phyloP scores from a whole-genome alignment of 2,113 vertebrate genomes.

The Aegithalos caudatus region DNA sequence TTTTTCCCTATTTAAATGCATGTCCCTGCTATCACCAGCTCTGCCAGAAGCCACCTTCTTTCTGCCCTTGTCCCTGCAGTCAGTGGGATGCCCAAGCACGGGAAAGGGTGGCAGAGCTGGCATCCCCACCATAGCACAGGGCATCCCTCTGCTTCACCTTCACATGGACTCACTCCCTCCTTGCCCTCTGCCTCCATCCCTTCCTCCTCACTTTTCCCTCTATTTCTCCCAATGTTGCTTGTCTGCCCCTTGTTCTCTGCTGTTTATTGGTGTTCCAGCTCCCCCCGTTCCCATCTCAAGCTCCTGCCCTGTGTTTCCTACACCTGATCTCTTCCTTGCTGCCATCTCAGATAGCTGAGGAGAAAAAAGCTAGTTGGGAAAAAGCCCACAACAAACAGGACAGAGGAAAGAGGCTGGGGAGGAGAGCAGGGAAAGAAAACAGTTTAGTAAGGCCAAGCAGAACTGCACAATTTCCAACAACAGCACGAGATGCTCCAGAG shows the following conservation, averaged over 20 bases:
- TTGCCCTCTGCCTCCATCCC: neutral
- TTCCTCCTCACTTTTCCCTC: neutral
- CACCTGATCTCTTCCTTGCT: neutral
- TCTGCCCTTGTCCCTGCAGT: neutral
- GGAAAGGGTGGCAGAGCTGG: neutral
- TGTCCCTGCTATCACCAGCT: neutral
- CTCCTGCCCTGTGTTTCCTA: neutral
- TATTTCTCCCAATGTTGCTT: fast-evolving
- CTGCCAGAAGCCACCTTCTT: neutral
- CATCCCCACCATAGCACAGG: fast-evolving
- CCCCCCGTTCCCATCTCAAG: neutral
- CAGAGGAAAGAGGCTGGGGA: neutral
- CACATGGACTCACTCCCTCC: neutral
- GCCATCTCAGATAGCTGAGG: neutral
- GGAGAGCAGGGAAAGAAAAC: neutral
- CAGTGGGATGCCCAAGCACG: fast-evolving
- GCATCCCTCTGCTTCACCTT: neutral
- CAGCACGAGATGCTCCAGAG: neutral
- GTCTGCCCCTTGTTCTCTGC: neutral
- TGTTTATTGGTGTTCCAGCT: neutral
- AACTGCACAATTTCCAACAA: neutral
- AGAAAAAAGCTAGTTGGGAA: neutral
- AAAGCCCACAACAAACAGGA: neutral
- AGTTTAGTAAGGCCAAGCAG: neutral
- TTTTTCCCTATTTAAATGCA: constrained; percentile 32